Evolutionary conservation across 2,888 invertebrate species (phyloP).

Genomic region (Tipula confusa): DNA sequence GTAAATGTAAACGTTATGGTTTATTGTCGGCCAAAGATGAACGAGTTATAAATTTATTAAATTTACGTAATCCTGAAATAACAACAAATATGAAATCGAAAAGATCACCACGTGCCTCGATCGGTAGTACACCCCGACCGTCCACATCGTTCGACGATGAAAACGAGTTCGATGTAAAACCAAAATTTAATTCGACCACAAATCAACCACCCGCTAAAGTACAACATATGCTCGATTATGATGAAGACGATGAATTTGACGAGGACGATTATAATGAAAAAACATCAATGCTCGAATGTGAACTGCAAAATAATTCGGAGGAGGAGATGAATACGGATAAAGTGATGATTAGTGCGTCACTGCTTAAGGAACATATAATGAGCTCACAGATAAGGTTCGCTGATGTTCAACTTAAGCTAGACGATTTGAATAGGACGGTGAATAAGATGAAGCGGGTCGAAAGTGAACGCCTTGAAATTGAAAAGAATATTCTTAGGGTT

Average conservation of each 20-base stretch:
- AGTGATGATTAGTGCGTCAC: not conserved
- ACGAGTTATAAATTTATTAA: constrained; percentile 3
- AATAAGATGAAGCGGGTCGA: not conserved
- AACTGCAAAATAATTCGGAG: constrained; percentile 7
- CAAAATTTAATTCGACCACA: not conserved
- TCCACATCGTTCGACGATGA: not conserved
- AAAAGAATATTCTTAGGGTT: not conserved
- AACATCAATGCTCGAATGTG: not conserved
- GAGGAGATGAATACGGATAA: constrained; percentile 7
- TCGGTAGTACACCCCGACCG: not conserved
- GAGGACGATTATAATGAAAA: constrained; percentile 26
- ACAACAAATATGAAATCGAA: not conserved
- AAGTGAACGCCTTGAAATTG: not conserved
- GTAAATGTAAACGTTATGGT: not conserved
- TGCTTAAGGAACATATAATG: constrained; percentile 3
- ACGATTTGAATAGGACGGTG: not conserved
- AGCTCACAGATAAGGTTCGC: constrained; percentile 26
- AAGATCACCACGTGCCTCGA: not conserved
- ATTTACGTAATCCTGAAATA: not conserved
- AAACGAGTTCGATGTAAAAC: not conserved
- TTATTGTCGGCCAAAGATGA: not conserved
- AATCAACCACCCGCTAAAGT: not conserved
- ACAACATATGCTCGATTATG: not conserved
- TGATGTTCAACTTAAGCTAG: not conserved
- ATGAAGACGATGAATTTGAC: not conserved